A percentile compares a stretch with the other conserved stretches of the same genome.
Evolutionary conservation across 2,797 vertebrate species (phyloP).

Genomic region (Sebastes oblongus): DNA sequence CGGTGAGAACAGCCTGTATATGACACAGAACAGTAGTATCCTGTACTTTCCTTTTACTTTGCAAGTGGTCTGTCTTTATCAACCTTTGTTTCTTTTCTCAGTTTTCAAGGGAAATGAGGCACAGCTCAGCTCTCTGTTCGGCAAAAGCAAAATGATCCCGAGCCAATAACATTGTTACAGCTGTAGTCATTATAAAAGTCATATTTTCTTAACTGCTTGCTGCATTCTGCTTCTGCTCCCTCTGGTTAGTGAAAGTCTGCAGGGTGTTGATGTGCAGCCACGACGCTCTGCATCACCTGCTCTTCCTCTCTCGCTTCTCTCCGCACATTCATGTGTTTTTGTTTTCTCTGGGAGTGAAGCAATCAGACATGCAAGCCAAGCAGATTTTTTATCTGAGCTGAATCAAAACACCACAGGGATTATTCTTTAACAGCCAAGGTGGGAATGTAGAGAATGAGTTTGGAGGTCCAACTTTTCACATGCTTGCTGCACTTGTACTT

Average conservation of each 20-base stretch:
- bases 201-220: background rate
- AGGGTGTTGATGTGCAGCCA: background rate
- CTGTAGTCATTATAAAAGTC: background rate
- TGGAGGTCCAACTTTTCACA: background rate
- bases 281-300: slow-evolving; percentile 22
- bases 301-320: background rate
- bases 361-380: background rate
- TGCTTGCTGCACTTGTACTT: background rate
- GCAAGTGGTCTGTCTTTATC: background rate
- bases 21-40: background rate
- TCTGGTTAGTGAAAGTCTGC: background rate
- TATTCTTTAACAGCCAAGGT: background rate
- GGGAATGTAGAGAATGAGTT: background rate
- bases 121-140: background rate
- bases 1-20: no score
- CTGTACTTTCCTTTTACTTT: background rate
- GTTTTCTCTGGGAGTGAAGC: background rate
- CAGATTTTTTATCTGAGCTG: background rate
- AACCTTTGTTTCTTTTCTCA: background rate
- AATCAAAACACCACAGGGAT: slow-evolving; percentile 17
- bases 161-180: background rate
- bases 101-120: slow-evolving; percentile 22
- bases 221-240: background rate
- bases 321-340: background rate
- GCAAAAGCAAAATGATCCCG: background rate